Evolutionary conservation across 2,888 invertebrate species (phyloP), one percentile per base, ranked within the genome.

Genomic region (Drosophila tripunctata): DNA sequence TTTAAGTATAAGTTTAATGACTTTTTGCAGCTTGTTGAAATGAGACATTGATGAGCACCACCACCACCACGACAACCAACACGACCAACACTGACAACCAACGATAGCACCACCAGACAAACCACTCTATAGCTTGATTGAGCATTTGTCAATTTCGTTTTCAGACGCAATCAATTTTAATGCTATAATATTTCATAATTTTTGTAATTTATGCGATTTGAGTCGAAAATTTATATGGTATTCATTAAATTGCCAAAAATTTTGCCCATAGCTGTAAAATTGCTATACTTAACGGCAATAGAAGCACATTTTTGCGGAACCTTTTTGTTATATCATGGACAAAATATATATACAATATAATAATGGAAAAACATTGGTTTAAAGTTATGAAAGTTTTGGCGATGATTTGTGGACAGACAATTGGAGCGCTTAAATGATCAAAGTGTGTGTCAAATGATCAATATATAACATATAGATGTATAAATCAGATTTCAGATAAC

Each of bases 1-100:
- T 38, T 58, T 38, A 35, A 44, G 38, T 57, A 55, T 38, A 65
- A 78, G 50, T 75, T 75, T 79, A 80, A 78, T 68, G 72, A 76
- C 62, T 63, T 50, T 58, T 41, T 22, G 47, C 12, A 22, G 22
- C 33, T 63, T 62, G 51, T 48, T 67, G 51, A 68, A 65, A 55
- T 60, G 57, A 56, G 30, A 52, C 51, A 52, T 51, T 54, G 64
- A 51, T 61, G 63, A 57, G 38, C 41, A 36, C 7, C 45, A 48
- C 15, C 38, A 43, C 17, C 30, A 36, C 3, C 31, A 31, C 3
- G 8, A 31, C 3, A 8, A 33, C 19, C 19, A 45, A 12, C 15
- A 17, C 8, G 7, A 45, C 30, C 19, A 19, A 8, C 21, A 10
- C n/a, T n/a, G n/a, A n/a, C n/a, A n/a, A n/a, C n/a, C n/a, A n/a